These are phyloP conservation scores for Diplazon laetatorius DNA, from an alignment of 2,888 invertebrate genomes.

Conservation along the genomic window DNA sequence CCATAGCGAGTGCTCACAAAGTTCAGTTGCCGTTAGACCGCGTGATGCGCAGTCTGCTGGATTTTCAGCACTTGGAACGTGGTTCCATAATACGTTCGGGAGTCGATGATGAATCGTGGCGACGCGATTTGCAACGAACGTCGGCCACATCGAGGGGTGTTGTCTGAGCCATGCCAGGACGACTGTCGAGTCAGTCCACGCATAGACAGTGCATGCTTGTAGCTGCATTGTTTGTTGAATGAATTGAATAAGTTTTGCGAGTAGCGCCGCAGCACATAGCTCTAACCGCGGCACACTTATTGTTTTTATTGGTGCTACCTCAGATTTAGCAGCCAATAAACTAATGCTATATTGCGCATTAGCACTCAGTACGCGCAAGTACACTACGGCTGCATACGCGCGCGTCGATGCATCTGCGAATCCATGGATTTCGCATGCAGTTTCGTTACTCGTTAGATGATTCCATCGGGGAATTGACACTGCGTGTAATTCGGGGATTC, in stretches of 20 bases:
- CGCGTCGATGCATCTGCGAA: slow-evolving; percentile 45
- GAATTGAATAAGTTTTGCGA: not conserved
- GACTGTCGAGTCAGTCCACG: slow-evolving; percentile 66
- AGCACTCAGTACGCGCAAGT: not conserved
- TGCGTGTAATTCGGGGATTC: not conserved
- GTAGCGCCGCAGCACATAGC: slow-evolving; percentile 13
- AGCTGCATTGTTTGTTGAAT: not conserved
- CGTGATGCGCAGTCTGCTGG: slow-evolving; percentile 72
- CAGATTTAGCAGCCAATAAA: too few species aligned
- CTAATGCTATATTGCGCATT: too few species aligned
- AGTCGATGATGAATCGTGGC: slow-evolving; percentile 19
- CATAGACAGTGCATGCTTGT: not conserved
- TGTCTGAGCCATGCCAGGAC: slow-evolving; percentile 66
- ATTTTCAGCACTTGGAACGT: slow-evolving; percentile 68
- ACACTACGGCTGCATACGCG: slow-evolving; percentile 22
- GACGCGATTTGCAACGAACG: not conserved
- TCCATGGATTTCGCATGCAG: slow-evolving; percentile 32
- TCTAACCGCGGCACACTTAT: not conserved
- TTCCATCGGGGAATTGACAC: slow-evolving; percentile 53
- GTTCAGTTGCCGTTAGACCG: slow-evolving; percentile 63
- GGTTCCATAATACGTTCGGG: slow-evolving; percentile 65
- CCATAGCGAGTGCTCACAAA: slow-evolving; percentile 57
- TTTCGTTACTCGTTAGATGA: not conserved
- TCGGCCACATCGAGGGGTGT: not conserved
- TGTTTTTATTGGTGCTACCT: too few species aligned